Base-by-base conservation (phyloP, 2,888 invertebrate genomes). In the Rhingia campestris region DNA sequence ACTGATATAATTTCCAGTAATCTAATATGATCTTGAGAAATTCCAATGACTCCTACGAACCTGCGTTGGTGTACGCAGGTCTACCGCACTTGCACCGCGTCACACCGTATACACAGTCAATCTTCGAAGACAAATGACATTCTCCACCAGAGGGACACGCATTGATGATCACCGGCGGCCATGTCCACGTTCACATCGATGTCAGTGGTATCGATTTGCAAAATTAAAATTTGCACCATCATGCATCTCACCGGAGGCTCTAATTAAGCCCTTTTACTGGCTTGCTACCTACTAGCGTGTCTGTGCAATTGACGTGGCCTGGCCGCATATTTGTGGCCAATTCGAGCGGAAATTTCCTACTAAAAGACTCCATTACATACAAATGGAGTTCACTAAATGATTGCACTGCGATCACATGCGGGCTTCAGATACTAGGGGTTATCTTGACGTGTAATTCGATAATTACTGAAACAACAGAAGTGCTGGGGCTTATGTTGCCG, bases 151-250 rank as follows among this genome's bases (percentile, higher is more conserved):
- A 61, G 37, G 80, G 80, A 81, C 66, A 85, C 81, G 85, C 85
- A 85, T 81, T 85, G 58, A 81, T 85, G 76, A 67, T 76, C 72
- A 81, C 67, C 70, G 35, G 6, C 22, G 58, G 51, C 80, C 69
- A 73, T 80, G 80, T 74, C 70, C 64, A 64, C 70, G 70, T 79
- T 74, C 80, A 80, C 84, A 84, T 80, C 80, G 74, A 84, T 84
- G 84, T 75, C 84, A 84, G 74, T 67, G 59, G 67, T 85, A 85
- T 85, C 85, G 75, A 81, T 81, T 85, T 85, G 81, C 85, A 81
- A 72, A 72, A 39, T 67, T 70, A 75, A 80, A 69, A 47, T 77
- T 81, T 81, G 80, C 80, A 70, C 80, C 66, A 80, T 14, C 56
- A 47, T 64, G 43, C 53, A 54, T 53, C 37, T 51, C 14, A 35